Evolutionary conservation across 37 sponge, comb jelly and placozoan genomes (phyloP).

Genomic region (Aplysina aerophoba): DNA sequence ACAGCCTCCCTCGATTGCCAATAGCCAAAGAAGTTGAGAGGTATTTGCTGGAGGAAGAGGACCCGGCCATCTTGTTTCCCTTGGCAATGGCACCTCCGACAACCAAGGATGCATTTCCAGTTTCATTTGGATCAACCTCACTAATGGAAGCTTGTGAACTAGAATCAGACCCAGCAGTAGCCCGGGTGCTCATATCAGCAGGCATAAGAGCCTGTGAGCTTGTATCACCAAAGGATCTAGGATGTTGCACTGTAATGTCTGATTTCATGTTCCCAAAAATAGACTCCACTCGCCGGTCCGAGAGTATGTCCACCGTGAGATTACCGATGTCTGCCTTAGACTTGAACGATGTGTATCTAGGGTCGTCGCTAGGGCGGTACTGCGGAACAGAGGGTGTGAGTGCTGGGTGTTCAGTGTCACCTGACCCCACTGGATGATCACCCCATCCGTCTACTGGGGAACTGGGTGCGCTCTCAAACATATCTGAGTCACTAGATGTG

Average conservation of each 20-base stretch:
- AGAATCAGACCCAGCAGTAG: conserved; percentile 22
- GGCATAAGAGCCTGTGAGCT: conserved; percentile 7
- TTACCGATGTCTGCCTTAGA: neutral
- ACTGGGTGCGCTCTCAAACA: neutral
- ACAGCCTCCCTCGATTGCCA: too few relatives aligned
- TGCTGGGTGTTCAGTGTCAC: neutral
- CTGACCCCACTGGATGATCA: neutral
- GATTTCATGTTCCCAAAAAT: neutral
- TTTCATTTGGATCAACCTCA: neutral
- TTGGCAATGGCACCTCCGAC: too few relatives aligned
- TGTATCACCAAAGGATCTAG: neutral
- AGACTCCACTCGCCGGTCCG: neutral
- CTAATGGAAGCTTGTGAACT: neutral
- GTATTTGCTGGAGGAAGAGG: too few relatives aligned
- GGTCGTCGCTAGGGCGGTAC: neutral
- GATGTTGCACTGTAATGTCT: neutral
- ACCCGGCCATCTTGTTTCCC: too few relatives aligned
- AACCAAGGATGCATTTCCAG: neutral
- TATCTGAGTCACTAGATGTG: neutral
- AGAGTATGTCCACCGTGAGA: neutral
- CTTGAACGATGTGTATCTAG: neutral
- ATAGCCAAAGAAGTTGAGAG: too few relatives aligned
- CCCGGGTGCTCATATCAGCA: conserved; percentile 3
- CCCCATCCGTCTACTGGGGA: neutral
- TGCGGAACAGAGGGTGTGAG: neutral